These are phyloP conservation scores for Athripsodes cinereus DNA, from an alignment of 2,888 invertebrate genomes.

Conservation along the genomic window DNA sequence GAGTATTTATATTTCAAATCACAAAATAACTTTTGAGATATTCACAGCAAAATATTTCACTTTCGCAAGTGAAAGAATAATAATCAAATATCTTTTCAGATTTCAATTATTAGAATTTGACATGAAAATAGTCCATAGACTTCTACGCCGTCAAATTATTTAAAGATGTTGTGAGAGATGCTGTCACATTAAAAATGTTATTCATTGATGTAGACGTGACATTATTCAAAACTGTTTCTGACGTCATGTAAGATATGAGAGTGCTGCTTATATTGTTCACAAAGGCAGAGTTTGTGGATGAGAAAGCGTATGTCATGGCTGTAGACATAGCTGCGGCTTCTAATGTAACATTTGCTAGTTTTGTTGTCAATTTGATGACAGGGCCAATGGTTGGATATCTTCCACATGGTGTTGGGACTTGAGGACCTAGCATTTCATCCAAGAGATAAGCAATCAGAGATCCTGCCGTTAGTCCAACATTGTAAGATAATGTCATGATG, in stretches of 20 bases:
- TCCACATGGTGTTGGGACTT: constrained; percentile 43
- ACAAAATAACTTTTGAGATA: no score
- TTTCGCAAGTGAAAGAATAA: no score
- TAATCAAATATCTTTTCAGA: no score
- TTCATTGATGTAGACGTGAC: not conserved
- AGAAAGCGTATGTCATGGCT: not conserved
- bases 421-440: constrained; percentile 56
- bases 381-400: constrained; percentile 39
- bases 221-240: not conserved
- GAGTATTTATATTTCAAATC: no score
- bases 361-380: constrained; percentile 13
- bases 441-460: constrained; percentile 79
- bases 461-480: constrained; percentile 78
- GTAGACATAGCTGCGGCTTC: constrained; percentile 12
- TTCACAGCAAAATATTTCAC: no score
- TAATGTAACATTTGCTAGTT: constrained; percentile 4
- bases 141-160: no score
- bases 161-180: no score
- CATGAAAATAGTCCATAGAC: no score
- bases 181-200: not conserved
- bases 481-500: constrained; percentile 90
- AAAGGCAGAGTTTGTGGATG: not conserved
- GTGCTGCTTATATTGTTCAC: not conserved
- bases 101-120: no score
- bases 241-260: not conserved